phyloP scores from a whole-genome alignment of 2,888 invertebrate species.

The Maniola hyperantus region DNA sequence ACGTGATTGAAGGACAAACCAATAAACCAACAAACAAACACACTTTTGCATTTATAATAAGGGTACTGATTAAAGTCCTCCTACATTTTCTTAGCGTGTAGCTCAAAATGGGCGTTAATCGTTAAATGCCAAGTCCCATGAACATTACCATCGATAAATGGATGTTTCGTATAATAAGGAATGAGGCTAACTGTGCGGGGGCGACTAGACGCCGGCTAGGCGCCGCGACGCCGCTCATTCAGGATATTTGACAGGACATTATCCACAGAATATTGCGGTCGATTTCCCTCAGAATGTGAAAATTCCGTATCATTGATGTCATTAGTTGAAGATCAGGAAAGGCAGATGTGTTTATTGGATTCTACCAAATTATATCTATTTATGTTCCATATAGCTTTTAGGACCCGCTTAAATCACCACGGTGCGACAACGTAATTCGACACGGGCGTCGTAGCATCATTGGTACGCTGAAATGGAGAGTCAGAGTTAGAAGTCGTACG shows the following conservation, averaged over 20 bases:
- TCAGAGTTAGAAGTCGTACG: too few species aligned
- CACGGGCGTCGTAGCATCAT: too few species aligned
- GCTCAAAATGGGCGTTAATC: neutral
- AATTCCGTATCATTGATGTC: neutral
- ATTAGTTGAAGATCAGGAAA: neutral
- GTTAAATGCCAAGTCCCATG: constrained; percentile 9
- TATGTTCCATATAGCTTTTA: too few species aligned
- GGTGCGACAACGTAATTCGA: too few species aligned
- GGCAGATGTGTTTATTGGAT: too few species aligned
- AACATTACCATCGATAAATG: constrained; percentile 28
- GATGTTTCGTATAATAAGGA: constrained; percentile 16
- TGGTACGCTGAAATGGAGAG: too few species aligned
- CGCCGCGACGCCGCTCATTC: constrained; percentile 18
- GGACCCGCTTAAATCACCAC: too few species aligned
- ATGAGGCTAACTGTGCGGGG: constrained; percentile 36
- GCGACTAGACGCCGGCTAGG: constrained; percentile 32
- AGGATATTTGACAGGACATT: constrained; percentile 11
- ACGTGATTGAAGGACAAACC: too few species aligned
- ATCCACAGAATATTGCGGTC: neutral
- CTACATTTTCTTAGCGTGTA: neutral
- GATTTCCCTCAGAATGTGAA: neutral
- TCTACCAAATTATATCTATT: too few species aligned
- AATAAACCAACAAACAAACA: too few species aligned
- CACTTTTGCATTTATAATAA: too few species aligned
- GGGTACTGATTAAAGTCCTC: too few species aligned